A percentile compares a stretch with the other conserved stretches of the same genome.
These are phyloP conservation scores for Struthio camelus DNA, from an alignment of 2,113 vertebrate species.

Conservation along the genomic window DNA sequence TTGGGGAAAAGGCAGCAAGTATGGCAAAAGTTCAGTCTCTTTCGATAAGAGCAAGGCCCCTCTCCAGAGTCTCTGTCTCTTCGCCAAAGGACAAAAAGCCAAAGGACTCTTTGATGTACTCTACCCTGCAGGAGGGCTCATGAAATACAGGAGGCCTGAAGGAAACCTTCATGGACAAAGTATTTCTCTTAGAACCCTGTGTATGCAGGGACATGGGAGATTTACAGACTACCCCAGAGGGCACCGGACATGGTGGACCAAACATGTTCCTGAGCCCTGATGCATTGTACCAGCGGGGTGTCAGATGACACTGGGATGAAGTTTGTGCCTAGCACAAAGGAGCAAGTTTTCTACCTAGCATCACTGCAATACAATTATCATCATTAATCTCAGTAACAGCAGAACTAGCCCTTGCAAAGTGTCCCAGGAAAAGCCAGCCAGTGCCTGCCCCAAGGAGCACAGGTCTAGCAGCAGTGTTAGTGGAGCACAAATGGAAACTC, in stretches of 20 bases:
- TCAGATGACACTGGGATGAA: background rate
- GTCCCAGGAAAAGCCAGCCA: background rate
- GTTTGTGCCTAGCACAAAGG: background rate
- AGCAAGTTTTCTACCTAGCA: background rate
- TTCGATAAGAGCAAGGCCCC: background rate
- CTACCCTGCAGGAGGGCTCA: background rate
- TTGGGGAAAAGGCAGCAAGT: background rate
- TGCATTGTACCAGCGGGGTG: background rate
- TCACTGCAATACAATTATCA: background rate
- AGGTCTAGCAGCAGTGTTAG: background rate
- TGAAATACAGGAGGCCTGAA: background rate
- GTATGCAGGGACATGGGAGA: accelerated
- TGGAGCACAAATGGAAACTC: background rate
- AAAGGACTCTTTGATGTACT: background rate
- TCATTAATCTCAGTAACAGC: background rate
- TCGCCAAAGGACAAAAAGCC: background rate
- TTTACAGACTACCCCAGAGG: background rate
- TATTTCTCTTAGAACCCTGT: background rate
- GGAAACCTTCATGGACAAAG: background rate
- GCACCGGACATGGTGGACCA: background rate
- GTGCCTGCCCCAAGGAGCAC: background rate
- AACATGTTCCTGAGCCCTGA: background rate
- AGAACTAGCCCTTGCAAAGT: background rate
- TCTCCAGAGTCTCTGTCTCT: background rate
- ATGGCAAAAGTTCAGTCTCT: background rate